These are phyloP conservation scores for Monomorium pharaonis DNA, from an alignment of 1,140 invertebrate genomes.

Conservation along the genomic window DNA sequence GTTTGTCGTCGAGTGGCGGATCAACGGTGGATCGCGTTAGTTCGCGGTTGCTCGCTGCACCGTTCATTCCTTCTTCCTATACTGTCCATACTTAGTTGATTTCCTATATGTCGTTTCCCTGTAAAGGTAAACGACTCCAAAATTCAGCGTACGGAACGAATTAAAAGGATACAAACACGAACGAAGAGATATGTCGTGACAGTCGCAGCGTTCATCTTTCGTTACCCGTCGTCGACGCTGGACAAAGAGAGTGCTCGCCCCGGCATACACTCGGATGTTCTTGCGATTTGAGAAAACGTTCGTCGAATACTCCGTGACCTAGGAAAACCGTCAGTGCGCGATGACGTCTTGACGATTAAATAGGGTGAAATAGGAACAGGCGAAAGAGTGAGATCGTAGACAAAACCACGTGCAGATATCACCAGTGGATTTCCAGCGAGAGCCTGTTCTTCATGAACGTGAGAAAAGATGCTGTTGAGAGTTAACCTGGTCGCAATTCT, in stretches of 20 bases:
- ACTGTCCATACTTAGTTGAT: constrained; percentile 20
- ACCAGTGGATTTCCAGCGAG: constrained; percentile 2
- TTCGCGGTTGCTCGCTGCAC: constrained; percentile 80
- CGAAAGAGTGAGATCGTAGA: constrained; percentile 11
- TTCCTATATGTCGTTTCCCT: not conserved
- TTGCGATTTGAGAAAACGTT: not conserved
- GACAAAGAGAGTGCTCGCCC: not conserved
- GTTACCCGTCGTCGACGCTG: not conserved
- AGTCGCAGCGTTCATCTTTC: not conserved
- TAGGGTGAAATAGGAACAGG: not conserved
- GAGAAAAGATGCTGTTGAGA: constrained; percentile 74
- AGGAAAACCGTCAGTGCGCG: not conserved
- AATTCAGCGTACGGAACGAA: not conserved
- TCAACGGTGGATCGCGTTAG: constrained; percentile 82
- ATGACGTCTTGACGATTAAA: constrained; percentile 53
- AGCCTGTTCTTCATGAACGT: constrained; percentile 48
- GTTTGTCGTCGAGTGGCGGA: constrained; percentile 74
- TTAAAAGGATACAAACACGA: not conserved
- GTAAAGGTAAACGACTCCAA: not conserved
- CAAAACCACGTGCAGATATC: not conserved
- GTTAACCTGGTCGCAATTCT: constrained; percentile 78
- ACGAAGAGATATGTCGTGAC: not conserved
- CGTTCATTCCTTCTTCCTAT: constrained; percentile 71
- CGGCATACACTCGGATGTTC: constrained; percentile 7
- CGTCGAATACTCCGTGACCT: not conserved